Percentiles rank a stretch among this genome's conserved stretches.
These are phyloP conservation scores for Poecilus cupreus DNA, from an alignment of 2,888 invertebrate species.

Conservation along the genomic window DNA sequence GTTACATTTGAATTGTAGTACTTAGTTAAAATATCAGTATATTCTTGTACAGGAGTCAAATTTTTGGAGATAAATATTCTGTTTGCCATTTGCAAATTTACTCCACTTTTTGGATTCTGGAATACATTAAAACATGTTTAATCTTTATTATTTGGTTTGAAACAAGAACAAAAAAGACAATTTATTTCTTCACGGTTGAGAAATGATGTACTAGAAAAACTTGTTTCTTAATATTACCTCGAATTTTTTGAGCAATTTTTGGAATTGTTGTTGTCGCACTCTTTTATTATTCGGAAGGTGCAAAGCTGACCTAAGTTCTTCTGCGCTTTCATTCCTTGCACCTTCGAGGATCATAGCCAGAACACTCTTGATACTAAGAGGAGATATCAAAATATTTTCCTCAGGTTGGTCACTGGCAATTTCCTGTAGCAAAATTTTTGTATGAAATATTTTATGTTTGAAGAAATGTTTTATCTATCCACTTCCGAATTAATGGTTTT, in stretches of 20 bases:
- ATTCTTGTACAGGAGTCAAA: slow-evolving; percentile 72
- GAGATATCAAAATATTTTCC: slow-evolving; percentile 80
- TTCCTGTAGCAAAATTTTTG: slow-evolving; percentile 58
- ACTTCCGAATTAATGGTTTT: not conserved
- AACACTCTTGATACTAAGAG: slow-evolving; percentile 79
- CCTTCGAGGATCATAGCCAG: slow-evolving; percentile 80
- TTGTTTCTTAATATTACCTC: slow-evolving; percentile 61
- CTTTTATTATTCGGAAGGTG: slow-evolving; percentile 72
- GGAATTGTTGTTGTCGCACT: slow-evolving; percentile 63
- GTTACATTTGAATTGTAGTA: slow-evolving; percentile 75
- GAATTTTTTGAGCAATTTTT: slow-evolving; percentile 63
- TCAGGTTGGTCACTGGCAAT: slow-evolving; percentile 61
- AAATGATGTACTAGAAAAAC: not conserved
- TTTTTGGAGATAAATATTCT: slow-evolving; percentile 74
- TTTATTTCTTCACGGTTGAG: not conserved
- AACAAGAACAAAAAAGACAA: not conserved
- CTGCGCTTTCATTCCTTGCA: slow-evolving; percentile 75
- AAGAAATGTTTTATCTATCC: not conserved
- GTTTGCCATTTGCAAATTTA: slow-evolving; percentile 72
- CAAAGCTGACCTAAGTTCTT: slow-evolving; percentile 76
- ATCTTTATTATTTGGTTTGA: not conserved
- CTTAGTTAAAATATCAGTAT: slow-evolving; percentile 70
- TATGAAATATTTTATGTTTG: not conserved
- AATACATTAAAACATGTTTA: not conserved
- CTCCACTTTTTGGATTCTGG: not conserved